Evolutionary conservation across 2,888 invertebrate genomes (phyloP), one percentile per base, ranked within the genome.

Genomic region (Halictus ligatus): DNA sequence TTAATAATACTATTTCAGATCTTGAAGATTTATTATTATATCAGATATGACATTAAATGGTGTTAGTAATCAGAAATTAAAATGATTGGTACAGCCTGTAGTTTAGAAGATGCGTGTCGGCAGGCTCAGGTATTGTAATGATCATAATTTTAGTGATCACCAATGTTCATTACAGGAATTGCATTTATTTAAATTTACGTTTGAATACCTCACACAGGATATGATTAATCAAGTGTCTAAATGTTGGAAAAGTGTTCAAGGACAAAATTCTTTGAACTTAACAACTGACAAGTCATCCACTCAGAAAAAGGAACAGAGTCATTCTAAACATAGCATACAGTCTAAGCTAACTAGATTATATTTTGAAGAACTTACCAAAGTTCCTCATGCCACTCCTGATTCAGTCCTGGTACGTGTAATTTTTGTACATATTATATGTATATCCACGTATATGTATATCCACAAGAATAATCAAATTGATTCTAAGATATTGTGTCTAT

Each of bases 321-420:
- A 93, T 86, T 94, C 94, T 86, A 94, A 94, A 89, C 94, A 94
- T 72, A 95, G 94, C 89, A 95, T 95, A 87, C 95, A 95, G 74
- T 93, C 94, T 7, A 95, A 95, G 91, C 92, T 95, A 64, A 95
- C 95, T 81, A 93, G 93, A 91, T 92, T 95, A 64, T 95, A 95
- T 89, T 94, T 95, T 85, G 95, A 95, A 84, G 95, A 95, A 86
- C 91, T 95, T 78, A 93, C 94, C 1, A 95, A 95, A 91, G 92
- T 93, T 89, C 95, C 95, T 81, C 94, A 94, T 83, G 94, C 95
- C 69, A 95, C 95, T 76, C 94, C 95, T 69, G 95, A 95, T 91
- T 95, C 95, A 80, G 94, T 95, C 90, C 88, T 95, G 93, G 95
- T 95, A 94, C 0, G 91, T 88, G 13, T 18, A 0, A 78, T 60